phyloP scores from a whole-genome alignment of 2,888 invertebrate species.

The Chaetoderma sp. region DNA sequence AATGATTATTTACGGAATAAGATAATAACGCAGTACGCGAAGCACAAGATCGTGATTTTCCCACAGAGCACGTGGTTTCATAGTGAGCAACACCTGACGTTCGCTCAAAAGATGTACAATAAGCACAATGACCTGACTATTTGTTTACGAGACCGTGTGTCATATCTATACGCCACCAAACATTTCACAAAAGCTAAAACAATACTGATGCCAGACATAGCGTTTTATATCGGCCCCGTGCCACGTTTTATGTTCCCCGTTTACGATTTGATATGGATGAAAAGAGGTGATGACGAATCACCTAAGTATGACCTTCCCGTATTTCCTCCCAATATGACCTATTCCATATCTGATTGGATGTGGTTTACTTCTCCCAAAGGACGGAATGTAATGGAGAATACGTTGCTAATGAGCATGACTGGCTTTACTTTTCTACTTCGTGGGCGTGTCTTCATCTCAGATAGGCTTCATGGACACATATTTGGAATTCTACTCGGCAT shows the following conservation, averaged over 20 bases:
- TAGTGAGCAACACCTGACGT: neutral
- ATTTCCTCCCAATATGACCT: constrained; percentile 16
- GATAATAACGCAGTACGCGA: constrained; percentile 12
- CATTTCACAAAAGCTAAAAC: constrained; percentile 18
- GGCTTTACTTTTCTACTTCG: constrained; percentile 36
- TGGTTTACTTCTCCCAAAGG: constrained; percentile 21
- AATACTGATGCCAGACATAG: constrained; percentile 35
- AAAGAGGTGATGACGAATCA: constrained; percentile 23
- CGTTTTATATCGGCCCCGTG: constrained; percentile 29
- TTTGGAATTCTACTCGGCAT: constrained; percentile 32
- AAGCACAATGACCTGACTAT: constrained; percentile 26
- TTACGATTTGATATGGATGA: constrained; percentile 37
- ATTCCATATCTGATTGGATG: constrained; percentile 27
- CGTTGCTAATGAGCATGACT: constrained; percentile 21
- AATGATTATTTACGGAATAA: neutral
- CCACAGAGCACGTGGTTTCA: constrained; percentile 31
- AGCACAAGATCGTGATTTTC: constrained; percentile 26
- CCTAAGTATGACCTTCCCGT: constrained; percentile 13
- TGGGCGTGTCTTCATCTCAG: constrained; percentile 38
- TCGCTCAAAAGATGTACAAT: constrained; percentile 5
- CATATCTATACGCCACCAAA: constrained; percentile 9
- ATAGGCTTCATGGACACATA: constrained; percentile 40
- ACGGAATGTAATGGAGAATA: constrained; percentile 18
- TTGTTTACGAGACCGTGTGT: constrained; percentile 22
- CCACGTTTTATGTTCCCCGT: constrained; percentile 25